Evolutionary conservation across 2,797 vertebrate species (phyloP).

Genomic region (Chelon labrosus): DNA sequence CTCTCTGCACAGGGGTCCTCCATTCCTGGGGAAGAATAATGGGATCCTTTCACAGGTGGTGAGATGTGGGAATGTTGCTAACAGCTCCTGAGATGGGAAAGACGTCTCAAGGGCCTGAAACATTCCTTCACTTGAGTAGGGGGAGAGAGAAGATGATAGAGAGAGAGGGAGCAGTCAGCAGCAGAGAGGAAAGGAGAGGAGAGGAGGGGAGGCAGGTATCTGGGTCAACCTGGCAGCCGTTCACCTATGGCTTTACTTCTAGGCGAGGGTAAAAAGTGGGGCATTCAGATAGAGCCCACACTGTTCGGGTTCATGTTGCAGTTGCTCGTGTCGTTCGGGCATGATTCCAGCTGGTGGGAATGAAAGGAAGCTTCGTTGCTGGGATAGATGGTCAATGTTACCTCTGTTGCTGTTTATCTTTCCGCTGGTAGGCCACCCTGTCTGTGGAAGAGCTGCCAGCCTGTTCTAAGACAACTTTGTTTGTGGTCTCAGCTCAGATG

Average conservation of each 20-base stretch:
- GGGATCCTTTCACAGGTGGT: slow-evolving; percentile 79
- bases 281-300: slow-evolving; percentile 14
- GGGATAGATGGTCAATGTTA: slow-evolving; percentile 6
- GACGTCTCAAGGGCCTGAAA: slow-evolving; percentile 71
- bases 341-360: slow-evolving; percentile 31
- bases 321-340: slow-evolving; percentile 11
- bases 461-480: slow-evolving; percentile 7
- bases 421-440: slow-evolving; percentile 27
- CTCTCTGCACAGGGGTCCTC: slow-evolving; percentile 42
- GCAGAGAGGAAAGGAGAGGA: slow-evolving; percentile 21
- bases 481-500: slow-evolving; percentile 1
- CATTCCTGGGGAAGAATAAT: slow-evolving; percentile 70
- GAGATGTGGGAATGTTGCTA: slow-evolving; percentile 77
- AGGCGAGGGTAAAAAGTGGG: slow-evolving; percentile 31
- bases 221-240: slow-evolving; percentile 51
- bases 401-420: slow-evolving; percentile 33
- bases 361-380: slow-evolving; percentile 40
- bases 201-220: slow-evolving; percentile 39
- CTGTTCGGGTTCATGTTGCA: slow-evolving; percentile 17
- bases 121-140: slow-evolving; percentile 65
- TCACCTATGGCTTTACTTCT: slow-evolving; percentile 35
- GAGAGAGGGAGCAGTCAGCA: neutral
- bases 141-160: slow-evolving; percentile 2
- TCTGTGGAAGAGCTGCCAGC: slow-evolving; percentile 8
- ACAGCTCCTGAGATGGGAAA: slow-evolving; percentile 58